These are phyloP conservation scores for Urocyon cinereoargenteus DNA, from an alignment of 2,797 vertebrate species.

Conservation along the genomic window DNA sequence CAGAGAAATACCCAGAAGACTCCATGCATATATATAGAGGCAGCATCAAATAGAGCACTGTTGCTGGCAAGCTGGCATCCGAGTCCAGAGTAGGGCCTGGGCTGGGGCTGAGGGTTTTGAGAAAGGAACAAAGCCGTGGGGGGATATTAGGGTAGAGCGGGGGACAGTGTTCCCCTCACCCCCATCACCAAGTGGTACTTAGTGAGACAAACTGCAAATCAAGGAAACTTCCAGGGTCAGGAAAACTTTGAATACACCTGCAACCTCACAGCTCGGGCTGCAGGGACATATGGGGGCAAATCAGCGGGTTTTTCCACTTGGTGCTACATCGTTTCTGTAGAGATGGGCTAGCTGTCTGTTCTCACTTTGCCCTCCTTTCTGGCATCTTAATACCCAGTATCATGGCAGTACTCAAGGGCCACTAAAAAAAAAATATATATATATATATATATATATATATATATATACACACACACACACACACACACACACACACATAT, in stretches of 20 bases:
- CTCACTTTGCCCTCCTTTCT: not conserved
- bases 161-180: not conserved
- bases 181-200: not conserved
- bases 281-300: rapidly evolving
- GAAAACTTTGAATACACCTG: not conserved
- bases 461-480: not conserved
- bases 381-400: not conserved
- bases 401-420: not conserved
- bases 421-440: not conserved
- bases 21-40: too few species aligned
- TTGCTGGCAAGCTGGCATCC: not conserved
- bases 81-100: not conserved
- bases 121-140: not conserved
- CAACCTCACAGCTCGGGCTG: not conserved
- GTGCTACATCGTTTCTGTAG: rapidly evolving
- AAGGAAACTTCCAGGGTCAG: rapidly evolving
- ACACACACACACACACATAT: not conserved
- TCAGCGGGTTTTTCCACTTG: not conserved
- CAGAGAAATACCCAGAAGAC: not conserved
- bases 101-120: not conserved
- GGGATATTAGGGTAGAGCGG: too few species aligned
- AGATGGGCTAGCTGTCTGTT: not conserved
- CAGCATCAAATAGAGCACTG: not conserved
- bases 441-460: not conserved
- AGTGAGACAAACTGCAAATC: not conserved